These are phyloP conservation scores for Girardia tigrina DNA, from an alignment of 2,888 invertebrate genomes.

Conservation along the genomic window DNA sequence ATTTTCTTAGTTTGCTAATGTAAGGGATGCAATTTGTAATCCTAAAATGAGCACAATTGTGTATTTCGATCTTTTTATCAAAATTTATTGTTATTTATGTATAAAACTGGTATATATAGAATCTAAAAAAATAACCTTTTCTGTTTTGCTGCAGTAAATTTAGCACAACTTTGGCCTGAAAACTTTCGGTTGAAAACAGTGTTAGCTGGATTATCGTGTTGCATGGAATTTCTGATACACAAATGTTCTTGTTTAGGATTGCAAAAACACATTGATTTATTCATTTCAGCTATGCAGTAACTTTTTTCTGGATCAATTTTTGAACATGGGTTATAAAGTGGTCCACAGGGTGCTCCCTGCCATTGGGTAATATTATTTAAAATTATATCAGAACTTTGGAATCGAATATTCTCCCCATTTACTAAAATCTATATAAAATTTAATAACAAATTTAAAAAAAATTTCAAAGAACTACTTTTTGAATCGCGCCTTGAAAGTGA, in stretches of 20 bases:
- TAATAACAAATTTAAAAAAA: background rate
- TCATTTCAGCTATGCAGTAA: background rate
- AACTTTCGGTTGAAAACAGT: background rate
- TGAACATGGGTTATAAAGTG: conserved; percentile 20
- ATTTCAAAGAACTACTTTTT: background rate
- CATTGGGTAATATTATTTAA: conserved; percentile 24
- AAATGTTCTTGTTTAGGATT: background rate
- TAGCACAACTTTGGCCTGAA: background rate
- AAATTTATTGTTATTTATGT: too few species aligned
- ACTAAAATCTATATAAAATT: background rate
- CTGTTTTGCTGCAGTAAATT: background rate
- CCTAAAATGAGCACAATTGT: too few species aligned
- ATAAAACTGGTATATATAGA: too few species aligned
- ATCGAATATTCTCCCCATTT: background rate
- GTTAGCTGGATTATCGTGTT: background rate
- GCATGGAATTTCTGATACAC: background rate
- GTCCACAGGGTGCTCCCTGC: conserved; percentile 30
- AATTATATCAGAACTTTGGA: conserved; percentile 8
- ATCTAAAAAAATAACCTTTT: background rate
- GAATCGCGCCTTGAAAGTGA: background rate
- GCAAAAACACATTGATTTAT: background rate
- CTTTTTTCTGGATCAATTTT: background rate
- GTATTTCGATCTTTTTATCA: too few species aligned
- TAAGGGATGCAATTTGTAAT: too few species aligned
- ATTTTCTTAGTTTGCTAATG: too few species aligned